A percentile compares a stretch with the other conserved stretches of the same genome.
These are phyloP conservation scores for Pandion haliaetus DNA, from an alignment of 2,113 vertebrate species.

Conservation along the genomic window DNA sequence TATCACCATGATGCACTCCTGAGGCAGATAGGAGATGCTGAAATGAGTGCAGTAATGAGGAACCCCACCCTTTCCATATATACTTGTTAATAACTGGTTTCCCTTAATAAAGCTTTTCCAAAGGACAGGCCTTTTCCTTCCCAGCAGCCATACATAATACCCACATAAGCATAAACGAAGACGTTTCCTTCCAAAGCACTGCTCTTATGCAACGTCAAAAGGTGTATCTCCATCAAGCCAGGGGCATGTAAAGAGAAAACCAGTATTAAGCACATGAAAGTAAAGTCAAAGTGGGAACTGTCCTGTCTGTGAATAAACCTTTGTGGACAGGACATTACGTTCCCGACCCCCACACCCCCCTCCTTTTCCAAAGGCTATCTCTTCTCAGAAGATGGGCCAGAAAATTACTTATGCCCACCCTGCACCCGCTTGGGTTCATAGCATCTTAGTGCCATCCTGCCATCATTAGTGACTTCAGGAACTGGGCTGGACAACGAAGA, in stretches of 20 bases:
- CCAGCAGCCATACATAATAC: conserved; percentile 53
- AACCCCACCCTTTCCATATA: conserved; percentile 63
- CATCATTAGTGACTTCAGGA: background rate
- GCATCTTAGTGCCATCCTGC: background rate
- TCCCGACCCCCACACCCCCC: no score
- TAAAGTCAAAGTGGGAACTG: background rate
- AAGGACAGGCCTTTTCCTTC: conserved; percentile 59
- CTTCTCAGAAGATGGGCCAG: background rate
- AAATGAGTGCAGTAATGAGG: conserved; percentile 51
- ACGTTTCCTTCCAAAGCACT: background rate
- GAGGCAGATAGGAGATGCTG: conserved; percentile 63
- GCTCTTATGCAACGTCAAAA: background rate
- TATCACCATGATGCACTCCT: conserved; percentile 67
- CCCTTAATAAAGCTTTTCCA: conserved; percentile 34
- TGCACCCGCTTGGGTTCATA: background rate
- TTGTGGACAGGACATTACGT: background rate
- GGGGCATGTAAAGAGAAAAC: background rate
- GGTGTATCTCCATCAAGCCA: background rate
- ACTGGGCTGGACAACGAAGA: background rate
- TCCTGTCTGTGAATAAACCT: background rate
- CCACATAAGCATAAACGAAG: conserved; percentile 32
- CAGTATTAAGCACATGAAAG: background rate
- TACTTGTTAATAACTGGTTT: conserved; percentile 65
- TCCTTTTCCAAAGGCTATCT: background rate
- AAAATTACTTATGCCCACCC: background rate